These are phyloP conservation scores for Orgyia antiqua DNA, from an alignment of 2,888 invertebrate genomes.

Conservation along the genomic window DNA sequence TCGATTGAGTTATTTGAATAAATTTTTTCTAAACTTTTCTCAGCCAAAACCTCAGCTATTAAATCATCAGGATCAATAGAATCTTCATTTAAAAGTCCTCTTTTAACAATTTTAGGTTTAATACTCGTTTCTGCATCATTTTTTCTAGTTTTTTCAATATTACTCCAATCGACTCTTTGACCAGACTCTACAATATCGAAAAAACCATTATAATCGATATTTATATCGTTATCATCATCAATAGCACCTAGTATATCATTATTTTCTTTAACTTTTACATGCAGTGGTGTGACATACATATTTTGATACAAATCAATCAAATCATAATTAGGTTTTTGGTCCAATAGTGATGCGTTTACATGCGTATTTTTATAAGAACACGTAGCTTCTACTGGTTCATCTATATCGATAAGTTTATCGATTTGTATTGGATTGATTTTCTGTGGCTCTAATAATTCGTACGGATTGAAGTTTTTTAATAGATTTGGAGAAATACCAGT, in stretches of 20 bases:
- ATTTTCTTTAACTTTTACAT: slow-evolving; percentile 6
- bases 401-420: slow-evolving; percentile 16
- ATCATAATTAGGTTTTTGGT: slow-evolving; percentile 11
- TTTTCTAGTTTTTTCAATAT: slow-evolving; percentile 3
- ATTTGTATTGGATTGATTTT: slow-evolving; percentile 8
- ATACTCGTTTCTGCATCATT: not conserved
- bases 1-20: not conserved
- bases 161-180: slow-evolving; percentile 13
- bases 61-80: slow-evolving; percentile 17
- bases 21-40: slow-evolving; percentile 9
- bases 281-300: slow-evolving; percentile 15
- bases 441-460: slow-evolving; percentile 13
- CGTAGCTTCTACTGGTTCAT: slow-evolving; percentile 9
- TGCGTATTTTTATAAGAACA: not conserved
- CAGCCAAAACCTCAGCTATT: slow-evolving; percentile 11
- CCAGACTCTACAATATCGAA: slow-evolving; percentile 16
- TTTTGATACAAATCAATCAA: slow-evolving; percentile 19
- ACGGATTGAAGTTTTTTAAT: slow-evolving; percentile 16
- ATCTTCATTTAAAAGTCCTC: slow-evolving; percentile 5
- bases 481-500: slow-evolving; percentile 11
- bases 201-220: slow-evolving; percentile 3
- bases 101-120: not conserved
- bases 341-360: slow-evolving; percentile 5
- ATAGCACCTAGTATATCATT: no score
- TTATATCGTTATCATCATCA: not conserved